phyloP scores from a whole-genome alignment of 2,888 invertebrate genomes.

The Cataglyphis altisquamis region DNA sequence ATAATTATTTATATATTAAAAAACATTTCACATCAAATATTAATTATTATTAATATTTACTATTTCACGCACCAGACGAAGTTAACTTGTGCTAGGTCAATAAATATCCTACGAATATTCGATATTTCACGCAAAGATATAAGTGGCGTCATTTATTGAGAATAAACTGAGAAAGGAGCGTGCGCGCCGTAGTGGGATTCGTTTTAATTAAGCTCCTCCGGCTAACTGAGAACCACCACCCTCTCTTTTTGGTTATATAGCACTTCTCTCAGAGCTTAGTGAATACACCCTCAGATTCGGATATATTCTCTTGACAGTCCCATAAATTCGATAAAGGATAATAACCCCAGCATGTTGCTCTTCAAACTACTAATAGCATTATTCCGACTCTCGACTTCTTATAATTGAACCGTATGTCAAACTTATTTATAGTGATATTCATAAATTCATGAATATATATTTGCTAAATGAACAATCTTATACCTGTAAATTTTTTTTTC shows the following conservation, averaged over 20 bases:
- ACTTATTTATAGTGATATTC: background rate
- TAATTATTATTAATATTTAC: background rate
- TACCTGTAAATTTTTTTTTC: background rate
- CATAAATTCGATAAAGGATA: constrained; percentile 16
- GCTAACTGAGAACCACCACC: background rate
- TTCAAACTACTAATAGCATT: constrained; percentile 1
- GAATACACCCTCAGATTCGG: constrained; percentile 7
- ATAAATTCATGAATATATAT: background rate
- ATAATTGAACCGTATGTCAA: background rate
- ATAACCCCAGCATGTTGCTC: background rate
- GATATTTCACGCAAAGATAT: background rate
- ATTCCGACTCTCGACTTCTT: background rate
- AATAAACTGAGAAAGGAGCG: constrained; percentile 43
- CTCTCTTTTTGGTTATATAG: background rate
- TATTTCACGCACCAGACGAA: background rate
- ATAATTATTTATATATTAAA: background rate
- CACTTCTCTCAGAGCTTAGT: background rate
- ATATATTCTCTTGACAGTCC: background rate
- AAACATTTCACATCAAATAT: background rate
- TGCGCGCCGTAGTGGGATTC: constrained; percentile 55
- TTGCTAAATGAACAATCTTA: background rate
- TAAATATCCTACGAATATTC: background rate
- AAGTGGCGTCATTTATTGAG: constrained; percentile 8
- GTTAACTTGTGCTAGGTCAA: background rate
- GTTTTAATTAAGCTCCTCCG: constrained; percentile 65